Evolutionary conservation across 1,140 invertebrate genomes (phyloP).

Genomic region (Mesaphorura yosii): DNA sequence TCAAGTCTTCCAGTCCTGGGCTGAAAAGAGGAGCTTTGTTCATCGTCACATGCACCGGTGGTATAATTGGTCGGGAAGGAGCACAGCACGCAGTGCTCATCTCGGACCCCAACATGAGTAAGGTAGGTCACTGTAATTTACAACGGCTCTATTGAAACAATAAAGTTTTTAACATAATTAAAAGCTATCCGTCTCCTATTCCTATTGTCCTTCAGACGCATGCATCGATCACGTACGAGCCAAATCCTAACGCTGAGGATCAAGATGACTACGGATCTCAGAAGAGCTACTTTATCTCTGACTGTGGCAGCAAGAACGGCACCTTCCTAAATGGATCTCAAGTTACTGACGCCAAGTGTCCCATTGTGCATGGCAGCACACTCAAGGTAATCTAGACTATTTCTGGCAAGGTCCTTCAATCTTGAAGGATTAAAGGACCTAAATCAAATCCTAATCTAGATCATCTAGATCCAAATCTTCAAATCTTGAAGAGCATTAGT

Average conservation of each 20-base stretch:
- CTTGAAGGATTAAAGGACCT: not conserved
- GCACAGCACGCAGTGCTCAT: slow-evolving; percentile 56
- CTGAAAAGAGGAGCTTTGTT: slow-evolving; percentile 65
- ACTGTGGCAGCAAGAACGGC: slow-evolving; percentile 76
- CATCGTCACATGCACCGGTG: slow-evolving; percentile 75
- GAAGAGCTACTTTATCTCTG: slow-evolving; percentile 55
- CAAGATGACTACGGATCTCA: slow-evolving; percentile 47
- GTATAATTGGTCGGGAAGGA: slow-evolving; percentile 69
- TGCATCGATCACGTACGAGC: slow-evolving; percentile 44
- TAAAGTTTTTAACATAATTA: too few relatives aligned
- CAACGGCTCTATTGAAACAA: too few relatives aligned
- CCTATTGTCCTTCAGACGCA: slow-evolving; percentile 51
- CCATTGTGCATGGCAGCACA: slow-evolving; percentile 61
- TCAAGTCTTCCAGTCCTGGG: slow-evolving; percentile 52
- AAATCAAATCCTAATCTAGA: too few relatives aligned
- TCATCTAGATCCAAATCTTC: too few relatives aligned
- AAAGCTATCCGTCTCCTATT: slow-evolving; percentile 4
- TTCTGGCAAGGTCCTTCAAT: not conserved
- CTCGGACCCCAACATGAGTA: slow-evolving; percentile 66
- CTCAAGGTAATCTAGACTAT: slow-evolving; percentile 43
- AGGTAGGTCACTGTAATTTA: slow-evolving; percentile 42
- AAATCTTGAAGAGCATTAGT: too few relatives aligned
- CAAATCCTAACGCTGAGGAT: slow-evolving; percentile 35
- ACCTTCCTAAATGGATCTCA: slow-evolving; percentile 70
- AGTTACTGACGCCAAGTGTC: slow-evolving; percentile 49